These are phyloP conservation scores for Indicator maculatus DNA, from an alignment of 2,113 vertebrate genomes.

Conservation along the genomic window DNA sequence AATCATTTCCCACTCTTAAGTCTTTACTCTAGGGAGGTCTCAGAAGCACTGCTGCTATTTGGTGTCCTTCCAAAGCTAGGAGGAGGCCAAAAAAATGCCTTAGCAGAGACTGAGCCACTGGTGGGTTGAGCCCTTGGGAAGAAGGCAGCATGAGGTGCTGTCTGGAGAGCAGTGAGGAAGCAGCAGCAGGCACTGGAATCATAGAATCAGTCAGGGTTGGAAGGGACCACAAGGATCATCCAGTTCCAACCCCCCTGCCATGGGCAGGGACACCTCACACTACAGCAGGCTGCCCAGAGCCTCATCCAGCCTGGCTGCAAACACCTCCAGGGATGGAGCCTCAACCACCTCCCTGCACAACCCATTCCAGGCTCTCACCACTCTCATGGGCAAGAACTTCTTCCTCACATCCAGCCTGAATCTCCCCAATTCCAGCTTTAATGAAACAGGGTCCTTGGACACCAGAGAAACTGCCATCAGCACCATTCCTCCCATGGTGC, in stretches of 20 bases:
- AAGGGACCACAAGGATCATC: too few relatives aligned
- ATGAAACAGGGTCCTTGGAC: neutral
- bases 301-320: too few relatives aligned
- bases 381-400: too few relatives aligned
- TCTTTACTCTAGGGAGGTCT: neutral
- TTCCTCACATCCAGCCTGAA: too few relatives aligned
- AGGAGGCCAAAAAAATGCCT: neutral
- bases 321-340: too few relatives aligned
- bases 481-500: neutral
- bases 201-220: too few relatives aligned
- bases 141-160: neutral
- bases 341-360: too few relatives aligned
- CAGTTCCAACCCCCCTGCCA: too few relatives aligned
- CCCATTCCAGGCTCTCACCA: too few relatives aligned
- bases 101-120: neutral
- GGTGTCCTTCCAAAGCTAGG: conserved; percentile 15
- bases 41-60: neutral
- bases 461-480: neutral
- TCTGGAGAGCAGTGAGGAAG: neutral
- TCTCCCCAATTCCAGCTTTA: too few relatives aligned
- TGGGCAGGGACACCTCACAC: too few relatives aligned
- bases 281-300: too few relatives aligned
- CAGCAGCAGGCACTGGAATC: neutral
- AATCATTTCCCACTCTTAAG: neutral
- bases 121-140: neutral